Base-by-base conservation (phyloP, 2,888 invertebrate genomes). In the Zaprionus obscuricornis region DNA sequence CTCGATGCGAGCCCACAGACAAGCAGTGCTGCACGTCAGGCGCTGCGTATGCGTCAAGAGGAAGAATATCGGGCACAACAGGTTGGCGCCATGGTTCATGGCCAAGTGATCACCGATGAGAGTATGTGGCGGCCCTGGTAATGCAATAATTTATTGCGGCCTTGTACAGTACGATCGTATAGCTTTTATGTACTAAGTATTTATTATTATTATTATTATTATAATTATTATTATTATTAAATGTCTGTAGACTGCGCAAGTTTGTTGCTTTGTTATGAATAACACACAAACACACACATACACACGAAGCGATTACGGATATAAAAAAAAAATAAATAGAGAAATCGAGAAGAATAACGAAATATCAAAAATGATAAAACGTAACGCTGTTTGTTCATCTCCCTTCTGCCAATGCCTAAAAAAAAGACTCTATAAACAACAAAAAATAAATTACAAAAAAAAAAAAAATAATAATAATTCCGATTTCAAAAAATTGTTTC, bases 81-180 rank as follows among this genome's bases (percentile, higher is more conserved):
- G 4, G 4, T 22, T 5, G 56, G 47, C 45, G 83, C 75, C 46
- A 55, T 85, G 42, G 86, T 85, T 37, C 79, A 76, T 51, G 64
- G 47, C 13, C 68, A 71, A 29, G 66, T 55, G 39, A 83, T 90
- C 31, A 82, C 87, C 57, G 90, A 91, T 66, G 91, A 91, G 69
- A 91, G 87, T 76, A 91, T 92, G 92, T 92, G 92, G 92, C 88
- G 92, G 58, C 92, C 92, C 43, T 92, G 92, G 92, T 92, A 88
- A 67, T 86, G 82, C 34, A 85, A 83, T n/a, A n/a, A n/a, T 46
- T 22, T 31, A 10, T 33, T 34, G 47, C 24, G 39, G 52, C 59
- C 69, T 69, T 74, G 69, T 74, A 69, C 67, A 73, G 74, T 47
- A 46, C 33, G 43, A 49, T 58, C 45, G 17, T 43, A 59, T 60